Conservation (phyloP, 1,140 invertebrate species). For the Brachionus sp. region DNA sequence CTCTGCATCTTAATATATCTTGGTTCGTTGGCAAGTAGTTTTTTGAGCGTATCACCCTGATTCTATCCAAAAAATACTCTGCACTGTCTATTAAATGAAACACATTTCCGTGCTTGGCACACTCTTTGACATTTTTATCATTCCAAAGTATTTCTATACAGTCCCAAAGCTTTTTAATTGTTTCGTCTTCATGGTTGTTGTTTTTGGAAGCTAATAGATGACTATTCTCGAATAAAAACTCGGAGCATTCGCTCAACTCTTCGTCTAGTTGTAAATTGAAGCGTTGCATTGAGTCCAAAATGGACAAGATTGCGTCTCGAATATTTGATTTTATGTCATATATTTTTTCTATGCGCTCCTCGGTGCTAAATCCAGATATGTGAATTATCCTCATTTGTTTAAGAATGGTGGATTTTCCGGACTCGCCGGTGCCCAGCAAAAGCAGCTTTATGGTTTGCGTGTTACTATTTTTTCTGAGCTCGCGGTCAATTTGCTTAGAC, state of each 20-base stretch:
- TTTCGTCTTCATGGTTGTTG: neutral
- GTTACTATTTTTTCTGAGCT: neutral
- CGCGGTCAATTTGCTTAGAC: conserved; percentile 14
- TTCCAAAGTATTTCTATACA: conserved; percentile 77
- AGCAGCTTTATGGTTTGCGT: conserved; percentile 11
- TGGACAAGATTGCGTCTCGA: conserved; percentile 15
- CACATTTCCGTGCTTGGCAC: conserved; percentile 95
- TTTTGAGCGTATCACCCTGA: conserved; percentile 84
- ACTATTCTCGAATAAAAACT: conserved; percentile 5
- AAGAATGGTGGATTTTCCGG: conserved; percentile 98
- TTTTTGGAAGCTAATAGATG: neutral
- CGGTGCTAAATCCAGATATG: conserved; percentile 93
- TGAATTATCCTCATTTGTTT: conserved; percentile 99
- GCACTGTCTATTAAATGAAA: conserved; percentile 99
- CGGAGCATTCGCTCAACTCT: neutral
- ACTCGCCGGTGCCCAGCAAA: conserved; percentile 64
- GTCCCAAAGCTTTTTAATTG: conserved; percentile 26
- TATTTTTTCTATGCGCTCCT: conserved; percentile 51
- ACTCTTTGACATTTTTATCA: conserved; percentile 84
- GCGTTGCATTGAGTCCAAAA: conserved; percentile 29
- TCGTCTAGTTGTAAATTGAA: neutral
- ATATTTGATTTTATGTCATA: conserved; percentile 40
- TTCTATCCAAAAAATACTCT: conserved; percentile 94
- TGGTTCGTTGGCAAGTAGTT: conserved; percentile 97
- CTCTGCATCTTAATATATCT: conserved; percentile 80